Evolutionary conservation across 2,888 invertebrate genomes (phyloP).

Genomic region (Drepanosiphum platanoidis): DNA sequence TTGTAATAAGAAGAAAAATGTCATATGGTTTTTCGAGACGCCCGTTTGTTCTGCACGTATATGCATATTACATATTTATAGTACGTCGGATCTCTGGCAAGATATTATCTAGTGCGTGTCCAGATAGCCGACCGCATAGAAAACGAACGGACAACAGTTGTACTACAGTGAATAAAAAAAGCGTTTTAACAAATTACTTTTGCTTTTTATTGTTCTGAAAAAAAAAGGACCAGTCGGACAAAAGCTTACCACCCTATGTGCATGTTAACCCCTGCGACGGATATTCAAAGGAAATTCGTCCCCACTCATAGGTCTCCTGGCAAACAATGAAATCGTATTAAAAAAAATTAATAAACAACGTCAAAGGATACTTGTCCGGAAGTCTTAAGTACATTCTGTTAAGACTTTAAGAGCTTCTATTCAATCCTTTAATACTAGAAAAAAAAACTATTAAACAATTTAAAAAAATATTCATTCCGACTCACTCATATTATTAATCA

Average conservation of each 20-base stretch:
- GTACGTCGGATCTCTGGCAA: no score
- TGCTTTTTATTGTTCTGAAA: neutral
- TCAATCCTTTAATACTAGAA: neutral
- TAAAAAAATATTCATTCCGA: neutral
- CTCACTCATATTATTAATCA: neutral
- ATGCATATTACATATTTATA: no score
- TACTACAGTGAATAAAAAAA: neutral
- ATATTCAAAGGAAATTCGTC: slow-evolving; percentile 3
- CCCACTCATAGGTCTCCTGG: neutral
- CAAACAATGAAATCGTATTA: slow-evolving; percentile 15
- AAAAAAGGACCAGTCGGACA: neutral
- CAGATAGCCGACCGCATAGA: neutral
- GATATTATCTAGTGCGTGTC: no score
- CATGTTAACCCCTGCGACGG: neutral
- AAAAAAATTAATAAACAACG: neutral
- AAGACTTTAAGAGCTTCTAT: neutral
- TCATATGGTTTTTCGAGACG: no score
- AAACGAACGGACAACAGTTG: slow-evolving; percentile 14
- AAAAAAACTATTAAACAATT: neutral
- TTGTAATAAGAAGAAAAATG: no score
- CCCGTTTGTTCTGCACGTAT: no score
- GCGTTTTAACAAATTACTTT: slow-evolving; percentile 11
- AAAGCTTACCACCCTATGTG: neutral
- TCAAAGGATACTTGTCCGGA: neutral
- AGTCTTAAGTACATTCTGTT: neutral